Conservation (phyloP, 2,888 invertebrate genomes). For the Acholoe squamosa region DNA sequence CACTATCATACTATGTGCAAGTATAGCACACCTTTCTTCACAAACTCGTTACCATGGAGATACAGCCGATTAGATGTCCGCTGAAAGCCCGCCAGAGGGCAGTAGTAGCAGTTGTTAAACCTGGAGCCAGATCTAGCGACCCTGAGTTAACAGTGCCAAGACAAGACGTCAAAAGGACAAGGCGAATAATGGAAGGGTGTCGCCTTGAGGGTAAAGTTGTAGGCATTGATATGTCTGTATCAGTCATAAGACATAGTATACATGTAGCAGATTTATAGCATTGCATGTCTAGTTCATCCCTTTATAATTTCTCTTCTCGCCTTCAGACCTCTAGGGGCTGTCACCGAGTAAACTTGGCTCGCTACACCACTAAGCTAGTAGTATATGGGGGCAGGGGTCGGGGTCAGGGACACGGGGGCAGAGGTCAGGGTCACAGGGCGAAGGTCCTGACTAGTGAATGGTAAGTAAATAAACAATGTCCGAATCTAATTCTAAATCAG, state of each 20-base stretch:
- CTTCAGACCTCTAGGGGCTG: no score
- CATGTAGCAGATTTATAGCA: no score
- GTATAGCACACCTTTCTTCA: no score
- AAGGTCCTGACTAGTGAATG: not conserved
- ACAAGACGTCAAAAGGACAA: not conserved
- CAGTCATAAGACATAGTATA: no score
- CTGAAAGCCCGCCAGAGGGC: slow-evolving; percentile 33
- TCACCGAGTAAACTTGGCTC: no score
- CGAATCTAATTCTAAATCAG: not conserved
- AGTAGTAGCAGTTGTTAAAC: not conserved
- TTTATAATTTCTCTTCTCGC: no score
- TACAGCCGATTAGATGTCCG: not conserved
- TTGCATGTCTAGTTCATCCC: no score
- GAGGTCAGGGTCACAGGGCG: not conserved
- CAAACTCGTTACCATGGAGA: not conserved
- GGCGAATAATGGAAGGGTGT: no score
- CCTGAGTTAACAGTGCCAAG: slow-evolving; percentile 26
- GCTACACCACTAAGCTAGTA: not conserved
- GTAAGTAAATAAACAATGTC: slow-evolving; percentile 17
- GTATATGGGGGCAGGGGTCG: slow-evolving; percentile 19
- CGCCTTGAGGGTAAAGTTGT: no score
- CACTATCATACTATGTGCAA: no score
- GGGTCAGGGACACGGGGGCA: slow-evolving; percentile 7
- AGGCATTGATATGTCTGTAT: no score
- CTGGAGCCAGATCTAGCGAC: not conserved